Evolutionary conservation across 2,888 invertebrate genomes (phyloP).

Genomic region (Atethmia centrago): DNA sequence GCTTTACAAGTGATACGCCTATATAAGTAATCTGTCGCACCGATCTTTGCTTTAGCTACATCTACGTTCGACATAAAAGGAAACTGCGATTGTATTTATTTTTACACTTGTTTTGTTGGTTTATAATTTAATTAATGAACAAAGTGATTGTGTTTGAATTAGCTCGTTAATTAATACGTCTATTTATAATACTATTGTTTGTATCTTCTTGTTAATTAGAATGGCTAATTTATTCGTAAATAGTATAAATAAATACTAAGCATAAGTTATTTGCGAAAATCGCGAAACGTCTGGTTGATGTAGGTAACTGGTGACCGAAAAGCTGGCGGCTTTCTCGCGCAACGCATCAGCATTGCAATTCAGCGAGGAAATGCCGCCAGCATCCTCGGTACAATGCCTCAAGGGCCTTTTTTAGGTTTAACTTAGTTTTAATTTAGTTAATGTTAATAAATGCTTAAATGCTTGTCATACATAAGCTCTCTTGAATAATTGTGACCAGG

Average conservation of each 20-base stretch:
- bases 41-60: conserved; percentile 49
- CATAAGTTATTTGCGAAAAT: no score
- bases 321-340: no score
- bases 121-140: conserved; percentile 52
- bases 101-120: conserved; percentile 28
- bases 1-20: conserved; percentile 69
- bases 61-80: conserved; percentile 50
- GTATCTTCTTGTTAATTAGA: conserved; percentile 27
- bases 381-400: no score
- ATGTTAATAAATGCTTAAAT: not conserved
- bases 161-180: conserved; percentile 41
- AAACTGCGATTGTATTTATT: conserved; percentile 48
- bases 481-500: not conserved
- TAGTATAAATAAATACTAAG: not conserved
- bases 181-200: conserved; percentile 37
- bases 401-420: no score
- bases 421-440: no score
- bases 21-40: conserved; percentile 66
- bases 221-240: conserved; percentile 34
- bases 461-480: not conserved
- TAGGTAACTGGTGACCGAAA: no score
- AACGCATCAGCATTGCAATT: no score
- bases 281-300: no score
- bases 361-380: no score
- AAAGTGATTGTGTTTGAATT: conserved; percentile 48